Evolutionary conservation across 2,797 vertebrate species (phyloP).

Genomic region (Gymnodraco acuticeps): DNA sequence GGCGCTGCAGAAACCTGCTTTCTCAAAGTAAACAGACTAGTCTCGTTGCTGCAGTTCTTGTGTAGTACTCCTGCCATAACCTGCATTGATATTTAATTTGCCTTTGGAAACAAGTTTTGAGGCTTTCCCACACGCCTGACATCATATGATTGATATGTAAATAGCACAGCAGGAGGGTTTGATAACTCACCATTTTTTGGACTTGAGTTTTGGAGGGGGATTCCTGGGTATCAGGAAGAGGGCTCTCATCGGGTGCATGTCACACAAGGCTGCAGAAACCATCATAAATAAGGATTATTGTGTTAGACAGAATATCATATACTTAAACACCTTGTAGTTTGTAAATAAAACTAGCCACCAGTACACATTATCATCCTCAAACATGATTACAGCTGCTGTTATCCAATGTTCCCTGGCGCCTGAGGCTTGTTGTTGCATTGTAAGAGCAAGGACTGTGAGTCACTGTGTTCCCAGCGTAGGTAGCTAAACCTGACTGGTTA

Average conservation of each 20-base stretch:
- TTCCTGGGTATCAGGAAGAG: conserved; percentile 96
- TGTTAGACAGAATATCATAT: conserved; percentile 29
- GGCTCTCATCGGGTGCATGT: conserved; percentile 97
- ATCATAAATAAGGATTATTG: not conserved
- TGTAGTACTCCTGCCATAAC: not conserved
- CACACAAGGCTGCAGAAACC: conserved; percentile 89
- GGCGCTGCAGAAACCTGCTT: conserved; percentile 18
- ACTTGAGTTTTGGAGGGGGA: conserved; percentile 94
- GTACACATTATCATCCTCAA: conserved; percentile 57
- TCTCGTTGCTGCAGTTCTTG: not conserved
- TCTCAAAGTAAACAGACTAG: conserved; percentile 13
- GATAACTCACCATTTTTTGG: conserved; percentile 93
- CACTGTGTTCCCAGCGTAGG: conserved; percentile 79
- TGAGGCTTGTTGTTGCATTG: conserved; percentile 71
- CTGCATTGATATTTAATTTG: not conserved
- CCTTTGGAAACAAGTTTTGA: not conserved
- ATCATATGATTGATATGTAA: not conserved
- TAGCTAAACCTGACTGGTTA: conserved; percentile 82
- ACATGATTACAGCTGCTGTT: conserved; percentile 75
- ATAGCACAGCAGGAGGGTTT: not conserved
- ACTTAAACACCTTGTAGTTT: conserved; percentile 40
- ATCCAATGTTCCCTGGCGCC: conserved; percentile 74
- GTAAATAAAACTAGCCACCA: conserved; percentile 54
- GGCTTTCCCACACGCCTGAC: not conserved
- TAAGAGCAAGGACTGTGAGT: conserved; percentile 78